These are phyloP conservation scores for Acrossocheilus fasciatus DNA, from an alignment of 2,797 vertebrate species.

Conservation along the genomic window DNA sequence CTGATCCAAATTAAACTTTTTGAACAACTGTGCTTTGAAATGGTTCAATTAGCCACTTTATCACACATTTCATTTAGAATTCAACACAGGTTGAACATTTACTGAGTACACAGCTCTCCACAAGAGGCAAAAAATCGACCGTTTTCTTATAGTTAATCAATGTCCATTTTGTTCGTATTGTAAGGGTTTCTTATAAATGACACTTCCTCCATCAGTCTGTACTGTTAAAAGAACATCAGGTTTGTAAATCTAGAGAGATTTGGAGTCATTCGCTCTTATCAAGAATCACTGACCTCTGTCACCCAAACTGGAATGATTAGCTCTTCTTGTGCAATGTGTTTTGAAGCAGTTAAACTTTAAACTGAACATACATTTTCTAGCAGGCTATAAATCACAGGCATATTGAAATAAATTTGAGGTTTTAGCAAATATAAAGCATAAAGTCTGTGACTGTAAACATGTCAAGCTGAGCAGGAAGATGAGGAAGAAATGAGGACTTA, in stretches of 20 bases:
- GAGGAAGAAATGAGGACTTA: neutral
- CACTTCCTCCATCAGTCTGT: slow-evolving; percentile 1
- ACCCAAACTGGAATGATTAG: neutral
- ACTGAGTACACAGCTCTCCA: neutral
- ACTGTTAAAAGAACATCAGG: neutral
- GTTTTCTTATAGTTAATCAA: neutral
- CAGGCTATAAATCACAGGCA: slow-evolving; percentile 24
- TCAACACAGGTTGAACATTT: neutral
- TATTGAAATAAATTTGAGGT: neutral
- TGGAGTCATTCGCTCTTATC: neutral
- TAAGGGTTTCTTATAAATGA: neutral
- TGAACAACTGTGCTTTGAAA: neutral
- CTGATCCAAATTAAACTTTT: no score
- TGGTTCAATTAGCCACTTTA: neutral
- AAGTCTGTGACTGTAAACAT: neutral
- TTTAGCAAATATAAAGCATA: neutral
- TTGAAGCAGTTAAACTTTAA: slow-evolving; percentile 38
- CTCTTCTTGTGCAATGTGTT: slow-evolving; percentile 26
- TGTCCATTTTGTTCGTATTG: neutral
- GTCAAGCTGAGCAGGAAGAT: neutral
- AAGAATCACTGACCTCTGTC: neutral
- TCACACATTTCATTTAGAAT: neutral
- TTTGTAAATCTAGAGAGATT: neutral
- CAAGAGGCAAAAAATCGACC: neutral
- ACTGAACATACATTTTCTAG: slow-evolving; percentile 2